Evolutionary conservation across 2,797 vertebrate species (phyloP), one percentile per base, ranked within the genome.

Genomic region (Sebastes kiyomatsui): DNA sequence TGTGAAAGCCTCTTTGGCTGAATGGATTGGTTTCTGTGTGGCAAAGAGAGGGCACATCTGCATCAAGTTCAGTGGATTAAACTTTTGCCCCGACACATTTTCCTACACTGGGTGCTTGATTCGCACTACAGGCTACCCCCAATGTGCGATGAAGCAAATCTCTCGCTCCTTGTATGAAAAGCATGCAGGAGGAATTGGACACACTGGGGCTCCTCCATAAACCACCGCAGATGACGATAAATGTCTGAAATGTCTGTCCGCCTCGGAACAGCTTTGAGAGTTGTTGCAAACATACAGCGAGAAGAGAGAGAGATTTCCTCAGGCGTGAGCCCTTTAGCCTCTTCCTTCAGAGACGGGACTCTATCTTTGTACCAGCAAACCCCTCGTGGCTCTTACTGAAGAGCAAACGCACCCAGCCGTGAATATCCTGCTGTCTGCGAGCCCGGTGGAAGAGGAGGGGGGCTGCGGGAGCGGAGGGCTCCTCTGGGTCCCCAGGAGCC

Each of bases 331-430:
- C 75, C 77, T 87, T 83, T 85, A 76, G 79, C 88, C 80, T 83
- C 52, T n/a, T 55, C 71, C 75, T 75, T 76, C 62, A 86, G 74
- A 86, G 76, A 86, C 16, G 2, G 30, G 62, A 65, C 75, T 79
- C 71, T 58, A 22, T 62, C 76, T 82, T 79, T 85, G 62, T 85
- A 73, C 61, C 55, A 33, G 55, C 46, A 59, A 88, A 77, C 67
- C 80, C 79, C 60, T 71, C 0, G 69, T 67, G 83, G 80, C 59
- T 83, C 20, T 74, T 72, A 76, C 67, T 85, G 77, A 85, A 78
- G 62, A 89, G 73, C 65, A 78, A 72, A 75, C 0, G 67, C 81
- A 88, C 30, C 72, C 85, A 75, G 56, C 85, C 73, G n/a, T 89
- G 79, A 91, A 81, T 8, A 58, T 72, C 68, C 70, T 55, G 35